A percentile compares a stretch with the other conserved stretches of the same genome.
Evolutionary conservation across 2,888 invertebrate genomes (phyloP).

Genomic region (Zelleria hepariella): DNA sequence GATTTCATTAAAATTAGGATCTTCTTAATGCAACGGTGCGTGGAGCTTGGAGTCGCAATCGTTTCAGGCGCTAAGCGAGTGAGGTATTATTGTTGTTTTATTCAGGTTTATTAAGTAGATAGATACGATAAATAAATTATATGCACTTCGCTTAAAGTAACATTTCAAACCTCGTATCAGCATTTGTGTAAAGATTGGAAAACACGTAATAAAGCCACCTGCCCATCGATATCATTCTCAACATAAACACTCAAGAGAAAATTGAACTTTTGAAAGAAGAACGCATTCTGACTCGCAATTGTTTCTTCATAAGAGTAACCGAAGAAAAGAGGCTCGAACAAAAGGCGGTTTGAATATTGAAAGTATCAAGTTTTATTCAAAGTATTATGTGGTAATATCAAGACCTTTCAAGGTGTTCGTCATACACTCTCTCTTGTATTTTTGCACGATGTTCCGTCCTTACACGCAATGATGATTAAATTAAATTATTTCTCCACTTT

Average conservation of each 20-base stretch:
- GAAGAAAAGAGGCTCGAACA: background rate
- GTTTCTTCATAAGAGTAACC: background rate
- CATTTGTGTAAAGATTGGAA: too few species aligned
- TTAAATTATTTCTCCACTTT: background rate
- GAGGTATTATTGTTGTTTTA: too few species aligned
- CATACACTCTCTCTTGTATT: background rate
- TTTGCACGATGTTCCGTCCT: background rate
- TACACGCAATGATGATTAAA: background rate
- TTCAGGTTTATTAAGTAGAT: too few species aligned
- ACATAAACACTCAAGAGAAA: background rate
- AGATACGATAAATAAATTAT: too few species aligned
- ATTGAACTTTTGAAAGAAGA: background rate
- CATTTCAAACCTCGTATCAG: too few species aligned
- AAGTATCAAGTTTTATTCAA: background rate
- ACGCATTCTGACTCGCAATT: background rate
- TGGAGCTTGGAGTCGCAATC: background rate
- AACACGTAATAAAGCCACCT: background rate
- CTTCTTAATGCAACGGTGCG: background rate
- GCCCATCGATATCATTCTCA: background rate
- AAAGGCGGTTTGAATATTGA: background rate
- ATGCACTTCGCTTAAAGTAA: too few species aligned
- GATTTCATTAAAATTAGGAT: background rate
- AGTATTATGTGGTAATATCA: background rate
- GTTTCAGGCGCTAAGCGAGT: background rate
- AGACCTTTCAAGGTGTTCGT: background rate